Percentiles rank a stretch among this genome's conserved stretches.
Conservation (phyloP, 2,113 vertebrate species). For the Channa maculata region DNA sequence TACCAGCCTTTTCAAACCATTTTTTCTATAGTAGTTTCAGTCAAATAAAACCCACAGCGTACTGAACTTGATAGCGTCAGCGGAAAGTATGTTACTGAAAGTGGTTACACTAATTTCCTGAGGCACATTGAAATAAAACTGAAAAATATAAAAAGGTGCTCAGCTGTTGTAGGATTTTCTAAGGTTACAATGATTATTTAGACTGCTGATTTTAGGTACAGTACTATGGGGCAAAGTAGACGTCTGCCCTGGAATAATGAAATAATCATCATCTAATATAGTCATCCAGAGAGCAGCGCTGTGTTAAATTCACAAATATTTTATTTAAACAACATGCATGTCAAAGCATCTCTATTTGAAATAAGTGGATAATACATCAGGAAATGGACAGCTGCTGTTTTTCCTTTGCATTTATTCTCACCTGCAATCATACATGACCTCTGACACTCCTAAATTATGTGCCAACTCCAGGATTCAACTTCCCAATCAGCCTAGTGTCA, state of each 20-base stretch:
- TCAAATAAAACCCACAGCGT: constrained; percentile 12
- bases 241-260: no score
- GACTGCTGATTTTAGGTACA: not conserved
- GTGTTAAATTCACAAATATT: not conserved
- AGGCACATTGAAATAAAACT: constrained; percentile 24
- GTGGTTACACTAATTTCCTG: constrained; percentile 25
- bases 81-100: constrained; percentile 17
- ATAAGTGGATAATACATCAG: no score
- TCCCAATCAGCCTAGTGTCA: constrained; percentile 43
- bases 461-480: constrained; percentile 27
- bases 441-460: constrained; percentile 52
- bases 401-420: constrained; percentile 9
- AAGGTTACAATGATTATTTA: constrained; percentile 12
- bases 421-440: constrained; percentile 72
- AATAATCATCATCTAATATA: not conserved
- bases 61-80: constrained; percentile 4
- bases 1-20: not conserved
- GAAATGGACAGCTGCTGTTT: not conserved
- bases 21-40: constrained; percentile 1
- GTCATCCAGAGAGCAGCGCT: not conserved
- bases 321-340: not conserved
- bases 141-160: constrained; percentile 25
- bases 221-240: no score
- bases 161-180: constrained; percentile 34
- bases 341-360: not conserved